Evolutionary conservation across 2,888 invertebrate genomes (phyloP).

Genomic region (Pandemis cinnamomeana): DNA sequence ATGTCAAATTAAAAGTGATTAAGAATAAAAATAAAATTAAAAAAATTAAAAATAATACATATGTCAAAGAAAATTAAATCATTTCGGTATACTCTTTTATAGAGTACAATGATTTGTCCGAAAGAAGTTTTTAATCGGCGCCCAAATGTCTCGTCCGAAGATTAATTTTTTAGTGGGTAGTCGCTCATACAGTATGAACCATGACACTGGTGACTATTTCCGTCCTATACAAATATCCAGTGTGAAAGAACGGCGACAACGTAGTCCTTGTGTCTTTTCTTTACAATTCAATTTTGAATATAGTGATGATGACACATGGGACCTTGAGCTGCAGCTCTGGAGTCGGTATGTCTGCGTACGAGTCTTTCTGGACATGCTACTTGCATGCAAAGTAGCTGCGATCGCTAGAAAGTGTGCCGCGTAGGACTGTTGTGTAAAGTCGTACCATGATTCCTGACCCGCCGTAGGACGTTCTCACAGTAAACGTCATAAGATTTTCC

Average conservation of each 20-base stretch:
- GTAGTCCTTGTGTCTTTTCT: not conserved
- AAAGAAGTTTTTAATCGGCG: too few relatives aligned
- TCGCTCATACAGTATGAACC: not conserved
- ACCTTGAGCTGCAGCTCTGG: not conserved
- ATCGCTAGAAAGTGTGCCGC: slow-evolving; percentile 36
- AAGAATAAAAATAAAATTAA: too few relatives aligned
- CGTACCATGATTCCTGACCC: not conserved
- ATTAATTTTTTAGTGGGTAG: too few relatives aligned
- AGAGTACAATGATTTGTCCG: too few relatives aligned
- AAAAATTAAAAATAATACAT: too few relatives aligned
- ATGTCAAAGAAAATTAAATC: too few relatives aligned
- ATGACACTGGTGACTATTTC: not conserved
- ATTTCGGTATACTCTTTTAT: too few relatives aligned
- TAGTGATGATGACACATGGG: not conserved
- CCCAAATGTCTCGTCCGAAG: too few relatives aligned
- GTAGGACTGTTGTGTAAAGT: slow-evolving; percentile 16
- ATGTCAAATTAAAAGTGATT: too few relatives aligned
- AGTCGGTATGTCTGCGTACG: slow-evolving; percentile 19
- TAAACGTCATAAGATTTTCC: too few relatives aligned
- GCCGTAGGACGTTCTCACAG: not conserved
- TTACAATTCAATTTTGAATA: not conserved
- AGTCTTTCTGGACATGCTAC: not conserved
- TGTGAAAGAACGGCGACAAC: not conserved
- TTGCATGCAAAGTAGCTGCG: slow-evolving; percentile 28
- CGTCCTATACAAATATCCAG: not conserved